Conservation (phyloP, 2,113 vertebrate genomes). For the Pluvianellus socialis region DNA sequence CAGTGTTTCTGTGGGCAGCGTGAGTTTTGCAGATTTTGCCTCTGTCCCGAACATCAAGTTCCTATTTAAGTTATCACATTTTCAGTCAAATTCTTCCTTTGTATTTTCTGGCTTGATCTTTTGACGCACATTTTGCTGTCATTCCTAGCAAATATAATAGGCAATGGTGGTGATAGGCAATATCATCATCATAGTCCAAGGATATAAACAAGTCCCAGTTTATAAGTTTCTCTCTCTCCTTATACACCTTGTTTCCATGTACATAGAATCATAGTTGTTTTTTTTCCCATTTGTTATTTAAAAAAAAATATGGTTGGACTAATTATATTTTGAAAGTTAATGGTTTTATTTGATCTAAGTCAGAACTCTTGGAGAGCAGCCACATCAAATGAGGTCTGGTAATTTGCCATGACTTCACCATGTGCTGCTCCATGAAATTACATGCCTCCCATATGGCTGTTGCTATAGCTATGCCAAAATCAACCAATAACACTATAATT, state of each 20-base stretch:
- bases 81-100: background rate
- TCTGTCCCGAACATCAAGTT: background rate
- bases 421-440: slow-evolving; percentile 27
- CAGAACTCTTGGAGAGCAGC: slow-evolving; percentile 26
- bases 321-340: slow-evolving; percentile 41
- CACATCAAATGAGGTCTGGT: slow-evolving; percentile 51
- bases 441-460: slow-evolving; percentile 39
- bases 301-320: background rate
- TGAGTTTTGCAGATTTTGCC: background rate
- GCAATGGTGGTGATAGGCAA: background rate
- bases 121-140: background rate
- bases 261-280: background rate
- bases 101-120: background rate
- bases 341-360: slow-evolving; percentile 13
- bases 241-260: background rate
- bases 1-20: background rate
- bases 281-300: background rate
- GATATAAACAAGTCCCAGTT: background rate
- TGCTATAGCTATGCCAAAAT: slow-evolving; percentile 48
- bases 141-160: background rate
- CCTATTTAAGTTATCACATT: background rate
- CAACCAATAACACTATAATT: slow-evolving; percentile 23
- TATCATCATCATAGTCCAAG: background rate
- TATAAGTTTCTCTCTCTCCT: background rate
- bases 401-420: slow-evolving; percentile 26